Percentiles rank a stretch among this genome's conserved stretches.
Evolutionary conservation across 1,140 invertebrate genomes (phyloP).

Genomic region (Drosophila pseudoananassae): DNA sequence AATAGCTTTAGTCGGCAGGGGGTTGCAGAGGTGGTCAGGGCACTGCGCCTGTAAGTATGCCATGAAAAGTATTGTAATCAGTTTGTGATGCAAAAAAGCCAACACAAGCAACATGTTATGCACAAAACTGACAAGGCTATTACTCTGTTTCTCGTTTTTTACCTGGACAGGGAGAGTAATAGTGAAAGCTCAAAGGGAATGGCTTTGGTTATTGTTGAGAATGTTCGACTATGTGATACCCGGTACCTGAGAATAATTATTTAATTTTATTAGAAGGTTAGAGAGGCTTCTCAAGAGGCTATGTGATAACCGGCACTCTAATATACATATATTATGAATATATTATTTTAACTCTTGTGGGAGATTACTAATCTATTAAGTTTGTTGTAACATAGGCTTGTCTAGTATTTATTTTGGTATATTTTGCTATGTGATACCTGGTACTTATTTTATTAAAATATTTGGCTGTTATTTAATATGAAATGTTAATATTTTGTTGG

Average conservation of each 20-base stretch:
- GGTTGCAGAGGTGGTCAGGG: not conserved
- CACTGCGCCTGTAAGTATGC: slow-evolving; percentile 40
- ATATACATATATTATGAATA: too few relatives aligned
- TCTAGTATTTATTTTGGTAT: too few relatives aligned
- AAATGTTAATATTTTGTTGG: too few relatives aligned
- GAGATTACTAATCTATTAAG: too few relatives aligned
- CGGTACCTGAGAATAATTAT: not conserved
- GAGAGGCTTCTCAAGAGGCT: too few relatives aligned
- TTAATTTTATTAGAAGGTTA: too few relatives aligned
- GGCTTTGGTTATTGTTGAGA: not conserved
- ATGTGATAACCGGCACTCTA: too few relatives aligned
- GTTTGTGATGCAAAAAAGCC: slow-evolving; percentile 48
- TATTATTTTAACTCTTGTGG: too few relatives aligned
- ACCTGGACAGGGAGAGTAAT: not conserved
- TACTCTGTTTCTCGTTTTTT: not conserved
- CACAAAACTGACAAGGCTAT: slow-evolving; percentile 2
- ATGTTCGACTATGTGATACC: not conserved
- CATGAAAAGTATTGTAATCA: slow-evolving; percentile 70
- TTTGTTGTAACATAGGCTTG: too few relatives aligned
- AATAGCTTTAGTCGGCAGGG: not conserved
- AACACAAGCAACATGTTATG: slow-evolving; percentile 14
- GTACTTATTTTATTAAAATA: too few relatives aligned
- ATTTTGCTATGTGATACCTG: too few relatives aligned
- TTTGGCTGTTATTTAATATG: too few relatives aligned
- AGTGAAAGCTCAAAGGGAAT: not conserved